A percentile compares a stretch with the other conserved stretches of the same genome.
Conservation (phyloP, 2,888 invertebrate genomes). For the Luperina testacea region DNA sequence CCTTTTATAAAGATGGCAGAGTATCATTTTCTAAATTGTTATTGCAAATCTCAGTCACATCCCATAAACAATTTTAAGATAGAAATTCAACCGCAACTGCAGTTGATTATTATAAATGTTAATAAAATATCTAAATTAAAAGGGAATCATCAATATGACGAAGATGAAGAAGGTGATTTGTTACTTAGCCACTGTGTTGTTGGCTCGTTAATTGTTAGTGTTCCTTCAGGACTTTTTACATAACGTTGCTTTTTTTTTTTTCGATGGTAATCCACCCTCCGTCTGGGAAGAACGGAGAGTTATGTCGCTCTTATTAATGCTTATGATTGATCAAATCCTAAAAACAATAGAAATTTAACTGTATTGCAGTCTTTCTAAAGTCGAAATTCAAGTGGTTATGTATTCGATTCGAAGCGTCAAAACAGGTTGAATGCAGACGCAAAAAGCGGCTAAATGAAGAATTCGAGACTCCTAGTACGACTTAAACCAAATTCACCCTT, state of each 20-base stretch:
- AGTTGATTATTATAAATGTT: too few species aligned
- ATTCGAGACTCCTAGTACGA: neutral
- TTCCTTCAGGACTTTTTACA: neutral
- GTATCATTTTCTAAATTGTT: neutral
- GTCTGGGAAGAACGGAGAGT: too few species aligned
- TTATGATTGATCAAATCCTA: neutral
- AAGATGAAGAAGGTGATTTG: too few species aligned
- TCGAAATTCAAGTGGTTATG: neutral
- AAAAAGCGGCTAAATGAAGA: neutral
- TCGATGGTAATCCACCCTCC: too few species aligned
- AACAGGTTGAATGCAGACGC: neutral
- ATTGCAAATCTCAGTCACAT: neutral
- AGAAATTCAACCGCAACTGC: neutral
- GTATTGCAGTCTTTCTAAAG: neutral
- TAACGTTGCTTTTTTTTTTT: neutral
- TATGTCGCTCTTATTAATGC: too few species aligned
- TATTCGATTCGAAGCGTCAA: neutral
- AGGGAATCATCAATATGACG: too few species aligned
- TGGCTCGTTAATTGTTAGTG: neutral
- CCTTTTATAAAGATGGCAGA: neutral
- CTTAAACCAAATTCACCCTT: neutral
- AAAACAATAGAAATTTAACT: neutral
- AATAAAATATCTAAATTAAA: too few species aligned
- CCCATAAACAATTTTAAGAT: neutral
- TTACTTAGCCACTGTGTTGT: neutral